Evolutionary conservation across 1,140 invertebrate species (phyloP).

Genomic region (Gryllus bimaculatus): DNA sequence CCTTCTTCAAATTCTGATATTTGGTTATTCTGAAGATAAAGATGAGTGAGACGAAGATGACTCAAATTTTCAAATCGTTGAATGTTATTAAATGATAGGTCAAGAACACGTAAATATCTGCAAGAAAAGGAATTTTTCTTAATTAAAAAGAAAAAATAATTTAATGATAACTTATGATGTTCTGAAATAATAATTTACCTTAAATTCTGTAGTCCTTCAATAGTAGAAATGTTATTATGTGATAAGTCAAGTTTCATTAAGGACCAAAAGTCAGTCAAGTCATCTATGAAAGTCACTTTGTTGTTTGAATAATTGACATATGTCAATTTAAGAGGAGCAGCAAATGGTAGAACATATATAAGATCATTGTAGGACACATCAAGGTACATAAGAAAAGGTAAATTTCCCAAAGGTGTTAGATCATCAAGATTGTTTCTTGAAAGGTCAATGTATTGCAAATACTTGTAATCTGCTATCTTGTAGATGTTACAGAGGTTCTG

Average conservation of each 20-base stretch:
- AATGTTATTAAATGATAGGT: conserved; percentile 12
- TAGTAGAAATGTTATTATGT: background rate
- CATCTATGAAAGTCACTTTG: conserved; percentile 7
- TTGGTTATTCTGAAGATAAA: conserved; percentile 9
- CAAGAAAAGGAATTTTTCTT: background rate
- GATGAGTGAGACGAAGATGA: background rate
- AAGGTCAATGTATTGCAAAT: conserved; percentile 8
- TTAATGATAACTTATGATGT: background rate
- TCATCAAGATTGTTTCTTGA: conserved; percentile 9
- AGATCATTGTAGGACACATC: conserved; percentile 12
- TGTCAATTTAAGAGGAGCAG: conserved; percentile 8
- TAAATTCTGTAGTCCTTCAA: conserved; percentile 13
- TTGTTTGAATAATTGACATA: conserved; percentile 15
- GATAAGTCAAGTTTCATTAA: conserved; percentile 10
- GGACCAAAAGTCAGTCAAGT: conserved; percentile 12
- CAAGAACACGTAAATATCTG: conserved; percentile 7
- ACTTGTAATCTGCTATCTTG: background rate
- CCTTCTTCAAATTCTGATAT: conserved; percentile 12
- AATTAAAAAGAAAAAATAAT: background rate
- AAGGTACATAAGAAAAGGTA: conserved; percentile 8
- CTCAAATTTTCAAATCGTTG: conserved; percentile 14
- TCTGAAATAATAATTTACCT: background rate
- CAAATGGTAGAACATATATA: background rate
- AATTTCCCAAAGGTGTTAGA: background rate
- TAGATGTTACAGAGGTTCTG: conserved; percentile 8